Base-by-base conservation (phyloP, 2,888 invertebrate species). In the Acrobasis consociella region DNA sequence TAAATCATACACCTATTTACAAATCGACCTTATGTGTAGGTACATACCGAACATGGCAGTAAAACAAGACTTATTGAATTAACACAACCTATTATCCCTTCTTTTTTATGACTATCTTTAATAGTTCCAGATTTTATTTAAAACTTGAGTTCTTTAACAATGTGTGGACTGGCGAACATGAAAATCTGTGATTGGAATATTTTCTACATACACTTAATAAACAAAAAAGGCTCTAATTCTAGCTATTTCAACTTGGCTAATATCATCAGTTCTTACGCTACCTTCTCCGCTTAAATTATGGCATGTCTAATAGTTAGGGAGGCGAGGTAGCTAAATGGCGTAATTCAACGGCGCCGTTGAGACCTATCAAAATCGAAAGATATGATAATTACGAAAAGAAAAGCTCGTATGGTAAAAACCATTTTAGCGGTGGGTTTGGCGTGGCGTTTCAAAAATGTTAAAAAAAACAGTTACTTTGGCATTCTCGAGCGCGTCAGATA, bases 221-320 rank as follows among this genome's bases (percentile, higher is more conserved):
- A 55, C n/a, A 55, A 39, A 55, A 37, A 16, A 39, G n/a, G 11
- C 15, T 15, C 39, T n/a, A 38, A 55, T 39, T 55, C 15, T 16
- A 55, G 55, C 39, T 16, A 39, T 16, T 38, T 38, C 16, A 55
- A 39, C 55, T 49, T 42, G 46, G 49, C 5, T 22, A 46, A 46
- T 46, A 58, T 42, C 49, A 49, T 49, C 22, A 59, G 37, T 50
- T 17, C 50, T 50, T 60, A 50, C n/a, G 16, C 58, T 59, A 49
- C 49, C 49, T 59, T 49, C 49, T 59, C 49, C 49, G 31, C 38
- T 60, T 60, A 60, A 13, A 50, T 42, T 60, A 60, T 50, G 50
- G 49, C 49, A 31, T 58, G 49, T 49, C n/a, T 58, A 58, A 31
- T 49, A 49, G n/a, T n/a, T n/a, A n/a, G n/a, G n/a, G n/a, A n/a